These are phyloP conservation scores for Eciton burchellii DNA, from an alignment of 1,140 invertebrate genomes.

Conservation along the genomic window DNA sequence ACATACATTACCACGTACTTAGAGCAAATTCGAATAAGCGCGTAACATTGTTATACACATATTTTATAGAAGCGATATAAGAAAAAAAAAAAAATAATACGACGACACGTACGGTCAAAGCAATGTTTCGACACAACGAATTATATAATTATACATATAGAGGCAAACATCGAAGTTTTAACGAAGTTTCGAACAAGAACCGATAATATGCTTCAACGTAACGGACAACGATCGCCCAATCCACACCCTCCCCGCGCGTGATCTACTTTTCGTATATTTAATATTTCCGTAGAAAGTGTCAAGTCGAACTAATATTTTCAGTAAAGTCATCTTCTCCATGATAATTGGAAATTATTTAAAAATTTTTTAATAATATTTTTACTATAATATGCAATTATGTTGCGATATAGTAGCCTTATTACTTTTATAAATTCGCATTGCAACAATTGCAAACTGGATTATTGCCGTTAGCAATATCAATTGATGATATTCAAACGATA, in stretches of 20 bases:
- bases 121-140: slow-evolving; percentile 86
- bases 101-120: slow-evolving; percentile 83
- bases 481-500: slow-evolving; percentile 14
- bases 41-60: slow-evolving; percentile 80
- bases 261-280: not conserved
- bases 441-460: not conserved
- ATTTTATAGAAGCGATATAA: slow-evolving; percentile 83
- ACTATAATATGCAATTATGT: not conserved
- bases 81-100: slow-evolving; percentile 69
- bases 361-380: not conserved
- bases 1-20: slow-evolving; percentile 54
- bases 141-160: slow-evolving; percentile 81
- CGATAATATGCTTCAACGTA: slow-evolving; percentile 67
- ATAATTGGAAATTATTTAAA: not conserved
- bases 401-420: not conserved
- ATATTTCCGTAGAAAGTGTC: not conserved
- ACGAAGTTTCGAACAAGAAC: slow-evolving; percentile 56
- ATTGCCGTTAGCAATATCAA: slow-evolving; percentile 23
- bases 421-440: not conserved
- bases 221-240: slow-evolving; percentile 62
- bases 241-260: slow-evolving; percentile 57
- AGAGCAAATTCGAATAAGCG: slow-evolving; percentile 73
- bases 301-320: not conserved
- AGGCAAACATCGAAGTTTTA: slow-evolving; percentile 82
- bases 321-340: not conserved